A percentile compares a stretch with the other conserved stretches of the same genome.
Conservation (phyloP, 2,113 vertebrate species). For the Pituophis catenifer region DNA sequence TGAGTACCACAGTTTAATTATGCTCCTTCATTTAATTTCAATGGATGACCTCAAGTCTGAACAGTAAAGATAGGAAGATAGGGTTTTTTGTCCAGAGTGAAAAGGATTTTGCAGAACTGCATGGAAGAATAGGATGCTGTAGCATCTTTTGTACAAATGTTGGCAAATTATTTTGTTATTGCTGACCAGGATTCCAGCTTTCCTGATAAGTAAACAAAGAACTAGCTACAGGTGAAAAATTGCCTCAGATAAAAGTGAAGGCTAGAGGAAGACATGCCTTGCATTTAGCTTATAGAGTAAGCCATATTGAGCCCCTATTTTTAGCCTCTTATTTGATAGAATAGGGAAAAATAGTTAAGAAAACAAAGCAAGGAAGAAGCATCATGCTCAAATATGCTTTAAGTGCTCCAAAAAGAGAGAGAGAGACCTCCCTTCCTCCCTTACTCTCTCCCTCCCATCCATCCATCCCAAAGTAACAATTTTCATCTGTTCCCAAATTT, state of each 20-base stretch:
- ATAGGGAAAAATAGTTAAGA: not conserved
- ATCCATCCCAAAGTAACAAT: not conserved
- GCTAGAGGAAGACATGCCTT: not conserved
- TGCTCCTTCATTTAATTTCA: not conserved
- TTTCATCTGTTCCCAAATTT: not conserved
- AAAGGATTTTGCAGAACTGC: not conserved
- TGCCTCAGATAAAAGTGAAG: not conserved
- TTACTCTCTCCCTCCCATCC: not conserved
- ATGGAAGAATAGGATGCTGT: not conserved
- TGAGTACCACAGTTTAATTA: not conserved
- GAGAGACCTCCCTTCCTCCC: not conserved
- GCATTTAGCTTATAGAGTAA: not conserved
- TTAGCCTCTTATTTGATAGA: constrained; percentile 4
- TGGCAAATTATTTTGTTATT: not conserved
- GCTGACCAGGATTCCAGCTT: not conserved
- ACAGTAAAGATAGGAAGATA: not conserved
- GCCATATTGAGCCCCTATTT: not conserved
- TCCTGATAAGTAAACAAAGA: not conserved
- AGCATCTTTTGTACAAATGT: not conserved
- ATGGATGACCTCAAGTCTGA: not conserved
- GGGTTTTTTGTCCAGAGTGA: not conserved
- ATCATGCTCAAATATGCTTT: not conserved
- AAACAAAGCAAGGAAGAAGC: not conserved
- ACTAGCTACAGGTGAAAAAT: not conserved
- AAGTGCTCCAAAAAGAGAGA: not conserved